Conservation (phyloP, 2,113 vertebrate species). For the Charina bottae region DNA sequence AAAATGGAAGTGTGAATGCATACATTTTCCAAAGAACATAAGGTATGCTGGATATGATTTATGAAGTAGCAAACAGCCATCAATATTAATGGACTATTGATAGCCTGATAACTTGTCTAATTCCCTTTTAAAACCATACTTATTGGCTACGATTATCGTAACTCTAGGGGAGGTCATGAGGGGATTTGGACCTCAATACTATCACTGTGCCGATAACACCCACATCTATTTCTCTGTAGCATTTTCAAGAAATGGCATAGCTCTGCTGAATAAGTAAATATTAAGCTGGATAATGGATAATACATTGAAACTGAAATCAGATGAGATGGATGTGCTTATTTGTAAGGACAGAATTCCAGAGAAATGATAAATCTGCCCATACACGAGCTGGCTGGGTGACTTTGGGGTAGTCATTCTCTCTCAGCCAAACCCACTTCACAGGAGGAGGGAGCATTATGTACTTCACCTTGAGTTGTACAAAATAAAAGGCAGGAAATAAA, state of each 20-base stretch:
- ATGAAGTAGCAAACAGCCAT: background rate
- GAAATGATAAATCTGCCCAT: background rate
- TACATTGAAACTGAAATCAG: background rate
- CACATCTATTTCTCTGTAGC: too few species aligned
- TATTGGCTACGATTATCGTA: background rate
- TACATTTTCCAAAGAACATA: background rate
- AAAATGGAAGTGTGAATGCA: background rate
- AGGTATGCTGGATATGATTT: background rate
- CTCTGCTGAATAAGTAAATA: background rate
- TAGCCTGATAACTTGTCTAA: background rate
- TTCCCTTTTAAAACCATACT: background rate
- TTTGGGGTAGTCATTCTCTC: background rate
- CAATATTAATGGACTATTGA: background rate
- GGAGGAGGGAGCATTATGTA: background rate
- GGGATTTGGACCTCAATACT: background rate
- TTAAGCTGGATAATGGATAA: background rate
- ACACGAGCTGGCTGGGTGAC: background rate
- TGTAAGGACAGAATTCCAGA: background rate
- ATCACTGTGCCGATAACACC: background rate
- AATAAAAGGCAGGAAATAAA: background rate
- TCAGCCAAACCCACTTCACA: background rate
- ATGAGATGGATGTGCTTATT: background rate
- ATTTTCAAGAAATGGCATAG: background rate
- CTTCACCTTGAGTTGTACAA: background rate
- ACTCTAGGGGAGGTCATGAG: background rate